Evolutionary conservation across 23 tunicate genomes (phyloP), one percentile per base, ranked within the genome.

Genomic region (Corella eumyota): DNA sequence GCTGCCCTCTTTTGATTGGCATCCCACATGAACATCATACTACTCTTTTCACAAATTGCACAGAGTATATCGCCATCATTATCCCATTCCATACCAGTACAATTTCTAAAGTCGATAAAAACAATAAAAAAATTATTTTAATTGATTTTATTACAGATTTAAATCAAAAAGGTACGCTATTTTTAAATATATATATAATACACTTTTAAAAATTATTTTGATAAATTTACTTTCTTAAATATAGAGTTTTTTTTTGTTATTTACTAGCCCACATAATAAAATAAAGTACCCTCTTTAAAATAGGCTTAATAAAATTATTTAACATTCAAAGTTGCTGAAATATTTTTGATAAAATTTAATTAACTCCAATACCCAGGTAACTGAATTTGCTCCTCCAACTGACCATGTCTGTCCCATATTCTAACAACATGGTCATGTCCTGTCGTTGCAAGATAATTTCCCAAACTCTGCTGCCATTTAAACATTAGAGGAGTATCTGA

Each of bases 341-440:
- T n/a, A n/a, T n/a, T n/a, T n/a, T n/a, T n/a, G n/a, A n/a, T n/a
- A n/a, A n/a, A n/a, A n/a, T n/a, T n/a, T n/a, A n/a, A n/a, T n/a
- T n/a, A n/a, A n/a, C n/a, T n/a, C n/a, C n/a, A n/a, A n/a, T 45
- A 74, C 81, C 78, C 76, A 25, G 96, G 72, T 22, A 88, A 68
- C 35, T 57, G 73, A 35, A 88, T 67, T 67, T 88, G 87, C 31
- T 88, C 96, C 56, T 74, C 56, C 56, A 72, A 22, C 32, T 88
- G 87, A 15, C 96, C 96, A 58, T 88, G 96, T 32, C 96, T 35
- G 46, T 88, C 96, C 96, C 96, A 88, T 50, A 88, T 62, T 40
- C 76, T 47, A n/a, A 88, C 77, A 1, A 73, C 69, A 25, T 67
- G 77, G 32, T 88, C 87, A 7, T 67, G 76, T 0, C 96, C 96